Percentiles rank a stretch among this genome's conserved stretches.
phyloP scores from a whole-genome alignment of 1,140 invertebrate genomes.

The Dreissena rostriformis region DNA sequence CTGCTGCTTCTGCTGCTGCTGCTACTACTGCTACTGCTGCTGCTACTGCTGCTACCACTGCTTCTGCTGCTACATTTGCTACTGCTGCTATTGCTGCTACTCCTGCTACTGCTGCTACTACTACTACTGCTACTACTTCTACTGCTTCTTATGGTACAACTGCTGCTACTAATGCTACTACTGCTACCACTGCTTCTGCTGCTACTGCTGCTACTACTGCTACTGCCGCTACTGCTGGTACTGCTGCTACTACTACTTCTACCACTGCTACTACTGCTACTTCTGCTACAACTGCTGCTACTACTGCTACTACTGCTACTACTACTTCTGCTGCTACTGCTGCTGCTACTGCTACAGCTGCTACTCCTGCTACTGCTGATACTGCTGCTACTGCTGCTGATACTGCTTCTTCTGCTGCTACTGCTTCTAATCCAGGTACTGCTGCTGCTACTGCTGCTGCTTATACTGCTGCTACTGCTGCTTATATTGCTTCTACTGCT shows the following conservation, averaged over 20 bases:
- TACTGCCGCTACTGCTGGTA: conserved; percentile 18
- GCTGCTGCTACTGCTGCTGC: conserved; percentile 1
- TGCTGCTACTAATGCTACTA: neutral
- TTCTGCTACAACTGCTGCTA: conserved; percentile 19
- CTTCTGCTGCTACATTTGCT: too few species aligned
- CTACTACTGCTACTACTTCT: too few species aligned
- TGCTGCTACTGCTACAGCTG: conserved; percentile 10
- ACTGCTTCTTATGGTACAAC: too few species aligned
- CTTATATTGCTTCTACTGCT: conserved; percentile 12
- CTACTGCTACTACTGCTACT: conserved; percentile 3
- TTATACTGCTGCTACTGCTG: neutral
- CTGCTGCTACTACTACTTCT: conserved; percentile 32
- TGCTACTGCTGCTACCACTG: too few species aligned
- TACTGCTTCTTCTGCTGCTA: conserved; percentile 42
- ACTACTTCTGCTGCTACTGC: conserved; percentile 14
- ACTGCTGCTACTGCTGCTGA: conserved; percentile 20
- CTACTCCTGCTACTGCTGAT: conserved; percentile 11
- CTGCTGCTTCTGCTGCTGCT: too few species aligned
- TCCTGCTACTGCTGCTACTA: too few species aligned
- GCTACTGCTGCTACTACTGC: conserved; percentile 40
- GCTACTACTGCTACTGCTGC: too few species aligned
- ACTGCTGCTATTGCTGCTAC: too few species aligned
- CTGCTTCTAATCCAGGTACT: conserved; percentile 6
- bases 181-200: conserved; percentile 19
- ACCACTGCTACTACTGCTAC: conserved; percentile 9